Percentiles rank a stretch among this genome's conserved stretches.
Conservation (phyloP, 2,113 vertebrate genomes). For the Cichladusa arquata region DNA sequence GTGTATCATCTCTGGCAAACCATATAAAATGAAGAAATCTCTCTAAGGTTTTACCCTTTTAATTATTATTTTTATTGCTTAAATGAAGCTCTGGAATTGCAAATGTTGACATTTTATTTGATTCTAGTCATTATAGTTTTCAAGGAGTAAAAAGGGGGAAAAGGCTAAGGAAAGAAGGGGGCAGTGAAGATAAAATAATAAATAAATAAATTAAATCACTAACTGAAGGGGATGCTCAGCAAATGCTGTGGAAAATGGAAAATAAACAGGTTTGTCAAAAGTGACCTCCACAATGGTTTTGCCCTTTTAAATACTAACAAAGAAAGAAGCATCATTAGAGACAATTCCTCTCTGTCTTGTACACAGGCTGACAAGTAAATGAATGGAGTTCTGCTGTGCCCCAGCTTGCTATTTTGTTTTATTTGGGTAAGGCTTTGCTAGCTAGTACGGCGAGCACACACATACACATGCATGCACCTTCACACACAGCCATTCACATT, state of each 20-base stretch:
- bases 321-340: conserved; percentile 39
- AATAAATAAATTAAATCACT: conserved; percentile 5
- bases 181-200: neutral
- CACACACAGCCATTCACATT: neutral
- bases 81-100: conserved; percentile 80
- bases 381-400: neutral
- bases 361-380: neutral
- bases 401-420: neutral
- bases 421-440: neutral
- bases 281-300: conserved; percentile 39
- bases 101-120: conserved; percentile 84
- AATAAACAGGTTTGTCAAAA: conserved; percentile 62
- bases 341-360: neutral
- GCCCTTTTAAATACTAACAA: conserved; percentile 53
- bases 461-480: neutral
- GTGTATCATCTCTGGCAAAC: conserved; percentile 78
- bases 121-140: conserved; percentile 76
- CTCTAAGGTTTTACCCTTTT: conserved; percentile 85
- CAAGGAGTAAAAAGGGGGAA: conserved; percentile 7
- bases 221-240: neutral
- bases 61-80: conserved; percentile 87
- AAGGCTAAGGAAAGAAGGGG: neutral
- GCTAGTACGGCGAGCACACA: neutral
- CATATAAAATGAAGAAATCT: conserved; percentile 81
- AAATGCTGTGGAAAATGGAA: conserved; percentile 37